Conservation (phyloP, 2,888 invertebrate species). For the Agrypnus murinus region DNA sequence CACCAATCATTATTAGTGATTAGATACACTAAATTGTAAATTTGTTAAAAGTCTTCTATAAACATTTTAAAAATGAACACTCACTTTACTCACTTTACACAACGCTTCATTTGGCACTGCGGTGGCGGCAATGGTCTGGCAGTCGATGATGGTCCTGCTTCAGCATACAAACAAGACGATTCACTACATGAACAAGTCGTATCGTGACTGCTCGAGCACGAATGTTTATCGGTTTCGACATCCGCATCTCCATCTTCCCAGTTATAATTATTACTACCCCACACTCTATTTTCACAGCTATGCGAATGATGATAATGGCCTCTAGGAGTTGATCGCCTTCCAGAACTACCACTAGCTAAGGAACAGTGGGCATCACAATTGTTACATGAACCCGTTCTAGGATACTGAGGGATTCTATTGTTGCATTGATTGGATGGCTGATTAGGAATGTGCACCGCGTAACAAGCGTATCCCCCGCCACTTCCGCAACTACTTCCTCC, state of each 20-base stretch:
- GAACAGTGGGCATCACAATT: constrained; percentile 69
- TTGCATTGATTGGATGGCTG: constrained; percentile 59
- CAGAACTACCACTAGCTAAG: constrained; percentile 68
- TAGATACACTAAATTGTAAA: constrained; percentile 9
- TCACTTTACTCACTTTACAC: constrained; percentile 44
- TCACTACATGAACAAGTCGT: constrained; percentile 79
- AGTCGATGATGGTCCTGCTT: constrained; percentile 71
- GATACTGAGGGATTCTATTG: constrained; percentile 50
- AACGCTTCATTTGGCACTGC: constrained; percentile 62
- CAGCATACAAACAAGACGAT: constrained; percentile 77
- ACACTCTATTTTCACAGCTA: constrained; percentile 66
- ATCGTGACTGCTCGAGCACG: constrained; percentile 73
- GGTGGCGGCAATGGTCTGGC: constrained; percentile 59
- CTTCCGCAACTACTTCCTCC: constrained; percentile 67
- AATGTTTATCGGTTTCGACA: constrained; percentile 71
- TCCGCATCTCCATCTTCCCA: constrained; percentile 72
- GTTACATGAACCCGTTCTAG: constrained; percentile 66
- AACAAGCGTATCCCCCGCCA: constrained; percentile 68
- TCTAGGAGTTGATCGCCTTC: constrained; percentile 64
- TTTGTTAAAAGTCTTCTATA: constrained; percentile 39
- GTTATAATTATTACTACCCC: constrained; percentile 63
- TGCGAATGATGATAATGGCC: constrained; percentile 65
- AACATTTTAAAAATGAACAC: background rate
- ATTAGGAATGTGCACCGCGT: constrained; percentile 68
- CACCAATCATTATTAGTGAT: background rate